These are phyloP conservation scores for Julus scandinavius DNA, from an alignment of 2,888 invertebrate genomes.

Conservation along the genomic window DNA sequence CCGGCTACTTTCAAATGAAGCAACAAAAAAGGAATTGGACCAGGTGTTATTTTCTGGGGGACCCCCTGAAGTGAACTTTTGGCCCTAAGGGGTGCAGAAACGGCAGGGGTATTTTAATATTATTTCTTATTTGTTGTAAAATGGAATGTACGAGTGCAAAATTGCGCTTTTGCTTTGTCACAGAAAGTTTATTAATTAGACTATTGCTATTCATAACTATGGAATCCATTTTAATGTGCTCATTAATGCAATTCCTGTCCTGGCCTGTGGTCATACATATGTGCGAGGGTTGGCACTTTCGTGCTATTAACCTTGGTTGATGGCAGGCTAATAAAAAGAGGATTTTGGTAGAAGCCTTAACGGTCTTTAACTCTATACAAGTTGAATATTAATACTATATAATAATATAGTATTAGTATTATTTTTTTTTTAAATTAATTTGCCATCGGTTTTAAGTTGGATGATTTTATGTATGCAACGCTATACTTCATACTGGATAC, in stretches of 20 bases:
- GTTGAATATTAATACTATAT: neutral
- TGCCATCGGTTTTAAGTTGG: neutral
- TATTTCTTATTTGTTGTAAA: neutral
- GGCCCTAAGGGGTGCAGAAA: neutral
- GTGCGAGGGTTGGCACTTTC: neutral
- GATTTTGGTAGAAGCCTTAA: neutral
- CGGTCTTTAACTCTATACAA: neutral
- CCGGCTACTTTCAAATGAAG: neutral
- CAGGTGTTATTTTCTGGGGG: conserved; percentile 4
- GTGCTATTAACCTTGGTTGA: neutral
- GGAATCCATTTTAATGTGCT: neutral
- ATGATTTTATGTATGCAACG: neutral
- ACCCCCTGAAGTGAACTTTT: neutral
- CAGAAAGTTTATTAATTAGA: neutral
- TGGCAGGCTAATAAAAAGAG: neutral
- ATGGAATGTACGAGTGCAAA: neutral
- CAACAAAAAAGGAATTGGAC: neutral
- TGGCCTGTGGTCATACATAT: conserved; percentile 1
- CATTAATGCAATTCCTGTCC: neutral
- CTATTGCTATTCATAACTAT: neutral
- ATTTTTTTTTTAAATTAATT: neutral
- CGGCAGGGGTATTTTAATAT: neutral
- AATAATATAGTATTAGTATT: neutral
- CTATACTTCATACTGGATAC: neutral
- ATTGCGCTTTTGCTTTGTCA: neutral